Percentiles rank a stretch among this genome's conserved stretches.
These are phyloP conservation scores for Rhynchophorus ferrugineus DNA, from an alignment of 1,140 invertebrate species.

Conservation along the genomic window DNA sequence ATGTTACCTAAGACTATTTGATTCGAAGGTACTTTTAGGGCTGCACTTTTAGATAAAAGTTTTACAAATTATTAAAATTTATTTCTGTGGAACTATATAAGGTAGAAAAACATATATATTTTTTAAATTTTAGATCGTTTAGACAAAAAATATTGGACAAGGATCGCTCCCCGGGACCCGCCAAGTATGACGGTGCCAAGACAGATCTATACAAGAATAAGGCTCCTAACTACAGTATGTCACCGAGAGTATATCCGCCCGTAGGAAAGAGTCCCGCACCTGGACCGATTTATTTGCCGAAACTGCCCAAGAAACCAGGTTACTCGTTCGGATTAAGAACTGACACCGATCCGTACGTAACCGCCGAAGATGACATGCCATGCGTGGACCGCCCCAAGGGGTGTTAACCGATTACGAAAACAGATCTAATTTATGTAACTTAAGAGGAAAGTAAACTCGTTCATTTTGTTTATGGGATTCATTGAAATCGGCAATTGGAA, in stretches of 20 bases:
- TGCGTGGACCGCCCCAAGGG: slow-evolving; percentile 23
- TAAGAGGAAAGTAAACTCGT: not conserved
- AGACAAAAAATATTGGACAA: slow-evolving; percentile 12
- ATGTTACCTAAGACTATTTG: too few relatives aligned
- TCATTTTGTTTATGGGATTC: not conserved
- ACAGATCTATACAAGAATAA: slow-evolving; percentile 35
- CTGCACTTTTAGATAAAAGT: too few relatives aligned
- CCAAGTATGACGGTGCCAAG: slow-evolving; percentile 42
- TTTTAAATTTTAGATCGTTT: slow-evolving; percentile 19
- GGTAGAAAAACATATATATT: too few relatives aligned
- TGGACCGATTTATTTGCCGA: slow-evolving; percentile 42
- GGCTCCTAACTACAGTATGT: slow-evolving; percentile 41
- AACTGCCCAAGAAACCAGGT: slow-evolving; percentile 27
- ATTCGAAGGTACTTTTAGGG: too few relatives aligned
- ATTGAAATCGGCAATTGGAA: too few relatives aligned
- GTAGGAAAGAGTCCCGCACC: slow-evolving; percentile 33
- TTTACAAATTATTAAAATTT: too few relatives aligned
- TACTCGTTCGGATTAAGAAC: slow-evolving; percentile 34
- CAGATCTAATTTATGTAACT: not conserved
- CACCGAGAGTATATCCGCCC: slow-evolving; percentile 21
- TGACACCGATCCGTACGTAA: slow-evolving; percentile 32
- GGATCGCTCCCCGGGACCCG: slow-evolving; percentile 49
- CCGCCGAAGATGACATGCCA: slow-evolving; percentile 35
- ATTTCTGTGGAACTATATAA: too few relatives aligned
- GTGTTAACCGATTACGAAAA: slow-evolving; percentile 2